phyloP scores from a whole-genome alignment of 92 coral and sea anemone genomes.

The Zoanthus gigantus region DNA sequence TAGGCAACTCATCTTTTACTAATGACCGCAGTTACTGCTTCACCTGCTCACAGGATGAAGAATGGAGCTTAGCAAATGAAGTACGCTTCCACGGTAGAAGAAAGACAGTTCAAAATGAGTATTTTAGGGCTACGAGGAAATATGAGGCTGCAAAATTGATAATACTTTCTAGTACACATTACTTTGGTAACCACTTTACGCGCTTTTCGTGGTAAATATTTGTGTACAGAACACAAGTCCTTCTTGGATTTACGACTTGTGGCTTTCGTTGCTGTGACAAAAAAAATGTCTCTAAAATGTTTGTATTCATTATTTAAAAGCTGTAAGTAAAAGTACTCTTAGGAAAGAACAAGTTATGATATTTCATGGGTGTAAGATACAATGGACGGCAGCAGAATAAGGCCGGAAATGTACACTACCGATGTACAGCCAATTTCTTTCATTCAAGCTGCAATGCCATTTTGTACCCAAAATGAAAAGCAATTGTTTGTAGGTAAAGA shows the following conservation, averaged over 20 bases:
- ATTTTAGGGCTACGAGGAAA: not conserved
- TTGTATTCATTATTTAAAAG: not conserved
- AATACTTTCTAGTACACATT: not conserved
- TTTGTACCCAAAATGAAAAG: too few species aligned
- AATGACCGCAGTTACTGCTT: conserved; percentile 56
- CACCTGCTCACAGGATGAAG: conserved; percentile 58
- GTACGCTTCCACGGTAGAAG: not conserved
- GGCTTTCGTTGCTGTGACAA: conserved; percentile 34
- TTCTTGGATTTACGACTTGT: conserved; percentile 15
- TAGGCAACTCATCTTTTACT: conserved; percentile 70
- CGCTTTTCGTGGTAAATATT: conserved; percentile 20
- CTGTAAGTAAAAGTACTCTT: not conserved
- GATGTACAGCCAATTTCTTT: not conserved
- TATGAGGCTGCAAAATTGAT: not conserved
- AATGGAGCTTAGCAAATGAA: conserved; percentile 25
- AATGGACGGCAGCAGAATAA: not conserved
- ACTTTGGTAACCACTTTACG: conserved; percentile 9
- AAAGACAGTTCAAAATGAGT: not conserved
- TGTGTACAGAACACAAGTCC: conserved; percentile 22
- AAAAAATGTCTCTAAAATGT: not conserved
- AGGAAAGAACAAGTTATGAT: not conserved
- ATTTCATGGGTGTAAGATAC: not conserved
- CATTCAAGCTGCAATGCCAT: not conserved
- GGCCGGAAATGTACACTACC: not conserved
- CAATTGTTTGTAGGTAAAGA: not conserved